Conservation (phyloP, 2,113 vertebrate species). For the Xiphias gladius region DNA sequence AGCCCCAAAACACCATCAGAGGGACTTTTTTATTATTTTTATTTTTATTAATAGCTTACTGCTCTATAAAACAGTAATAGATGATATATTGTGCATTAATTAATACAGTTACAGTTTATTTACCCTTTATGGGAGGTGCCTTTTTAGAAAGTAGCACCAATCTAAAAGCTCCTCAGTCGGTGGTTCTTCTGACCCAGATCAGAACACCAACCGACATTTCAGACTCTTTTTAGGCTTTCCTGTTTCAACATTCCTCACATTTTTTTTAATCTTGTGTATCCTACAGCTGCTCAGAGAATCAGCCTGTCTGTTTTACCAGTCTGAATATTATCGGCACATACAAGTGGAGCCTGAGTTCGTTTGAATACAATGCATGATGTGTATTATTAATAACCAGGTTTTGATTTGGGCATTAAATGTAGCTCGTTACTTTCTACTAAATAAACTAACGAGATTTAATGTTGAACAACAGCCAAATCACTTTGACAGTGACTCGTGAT, state of each 20-base stretch:
- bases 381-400: neutral
- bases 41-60: neutral
- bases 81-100: neutral
- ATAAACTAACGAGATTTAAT: neutral
- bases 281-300: neutral
- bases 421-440: neutral
- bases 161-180: neutral
- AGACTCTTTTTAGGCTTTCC: conserved; percentile 37
- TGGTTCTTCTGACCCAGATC: neutral
- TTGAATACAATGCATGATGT: neutral
- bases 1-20: neutral
- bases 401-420: neutral
- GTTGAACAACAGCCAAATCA: neutral
- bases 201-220: neutral
- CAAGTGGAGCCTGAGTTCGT: neutral
- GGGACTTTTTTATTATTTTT: too few species aligned
- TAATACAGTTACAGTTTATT: neutral
- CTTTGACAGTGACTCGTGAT: neutral
- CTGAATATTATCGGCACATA: neutral
- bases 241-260: conserved; percentile 52
- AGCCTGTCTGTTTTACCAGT: neutral
- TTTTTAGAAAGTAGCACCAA: neutral
- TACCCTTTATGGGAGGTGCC: neutral
- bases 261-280: neutral
- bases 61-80: neutral